Conservation (phyloP, 2,113 vertebrate genomes). For the Tretioscincus oriximinensis region DNA sequence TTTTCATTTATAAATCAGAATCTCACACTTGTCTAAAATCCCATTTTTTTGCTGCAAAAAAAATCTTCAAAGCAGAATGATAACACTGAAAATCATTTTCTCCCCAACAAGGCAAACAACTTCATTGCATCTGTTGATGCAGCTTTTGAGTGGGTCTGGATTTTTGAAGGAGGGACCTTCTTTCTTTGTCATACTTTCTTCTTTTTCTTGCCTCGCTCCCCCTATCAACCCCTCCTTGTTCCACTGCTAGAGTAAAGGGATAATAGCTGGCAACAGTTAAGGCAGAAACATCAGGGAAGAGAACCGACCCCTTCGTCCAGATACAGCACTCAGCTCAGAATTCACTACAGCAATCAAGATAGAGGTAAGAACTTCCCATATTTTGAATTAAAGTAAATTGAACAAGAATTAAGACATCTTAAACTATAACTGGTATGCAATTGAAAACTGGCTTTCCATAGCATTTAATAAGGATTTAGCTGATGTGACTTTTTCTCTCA, state of each 20-base stretch:
- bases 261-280: background rate
- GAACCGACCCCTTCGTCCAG: background rate
- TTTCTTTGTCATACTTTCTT: background rate
- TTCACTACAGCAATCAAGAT: background rate
- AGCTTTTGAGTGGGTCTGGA: too few relatives aligned
- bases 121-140: too few relatives aligned
- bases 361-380: slow-evolving; percentile 51
- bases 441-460: background rate
- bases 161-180: too few relatives aligned
- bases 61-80: too few relatives aligned
- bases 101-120: too few relatives aligned
- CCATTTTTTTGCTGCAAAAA: too few relatives aligned
- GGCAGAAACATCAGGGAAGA: background rate
- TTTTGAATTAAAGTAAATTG: too few relatives aligned
- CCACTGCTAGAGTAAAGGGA: background rate
- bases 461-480: too few relatives aligned
- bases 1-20: too few relatives aligned
- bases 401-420: slow-evolving; percentile 10
- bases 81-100: too few relatives aligned
- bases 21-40: too few relatives aligned
- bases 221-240: background rate
- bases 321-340: background rate
- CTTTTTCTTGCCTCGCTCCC: background rate
- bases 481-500: background rate
- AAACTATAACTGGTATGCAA: background rate